Conservation (phyloP, 1,140 invertebrate species). For the Notospermus geniculatus region DNA sequence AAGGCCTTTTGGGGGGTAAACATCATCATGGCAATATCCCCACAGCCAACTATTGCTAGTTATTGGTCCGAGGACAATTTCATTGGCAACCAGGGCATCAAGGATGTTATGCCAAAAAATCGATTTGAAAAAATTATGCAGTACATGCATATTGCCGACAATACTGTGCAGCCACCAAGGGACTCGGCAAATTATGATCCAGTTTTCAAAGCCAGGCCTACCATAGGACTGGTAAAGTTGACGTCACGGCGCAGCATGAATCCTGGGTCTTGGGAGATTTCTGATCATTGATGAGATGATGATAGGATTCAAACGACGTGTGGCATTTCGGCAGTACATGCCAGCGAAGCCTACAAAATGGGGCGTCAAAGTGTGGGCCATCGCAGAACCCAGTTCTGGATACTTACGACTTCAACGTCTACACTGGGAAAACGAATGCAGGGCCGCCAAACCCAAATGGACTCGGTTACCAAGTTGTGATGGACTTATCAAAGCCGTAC, state of each 20-base stretch:
- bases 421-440: not conserved
- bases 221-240: slow-evolving; percentile 17
- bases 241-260: slow-evolving; percentile 16
- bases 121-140: too few species aligned
- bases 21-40: too few species aligned
- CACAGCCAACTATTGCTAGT: too few species aligned
- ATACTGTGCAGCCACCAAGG: not conserved
- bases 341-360: slow-evolving; percentile 54
- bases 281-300: slow-evolving; percentile 51
- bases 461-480: slow-evolving; percentile 15
- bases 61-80: too few species aligned
- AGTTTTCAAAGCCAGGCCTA: slow-evolving; percentile 25
- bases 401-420: slow-evolving; percentile 4
- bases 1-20: too few species aligned
- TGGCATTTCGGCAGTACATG: slow-evolving; percentile 54
- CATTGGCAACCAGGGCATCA: too few species aligned
- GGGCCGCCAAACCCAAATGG: slow-evolving; percentile 4
- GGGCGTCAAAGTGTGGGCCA: slow-evolving; percentile 52
- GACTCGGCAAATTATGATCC: slow-evolving; percentile 22
- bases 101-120: too few species aligned
- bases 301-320: slow-evolving; percentile 53
- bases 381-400: slow-evolving; percentile 22
- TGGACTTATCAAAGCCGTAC: slow-evolving; percentile 3
- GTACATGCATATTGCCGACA: slow-evolving; percentile 8
- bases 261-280: slow-evolving; percentile 14